Percentiles rank a stretch among this genome's conserved stretches.
Conservation (phyloP, 35 echinoderm and acorn worm genomes). For the Ophiothrix spiculata region DNA sequence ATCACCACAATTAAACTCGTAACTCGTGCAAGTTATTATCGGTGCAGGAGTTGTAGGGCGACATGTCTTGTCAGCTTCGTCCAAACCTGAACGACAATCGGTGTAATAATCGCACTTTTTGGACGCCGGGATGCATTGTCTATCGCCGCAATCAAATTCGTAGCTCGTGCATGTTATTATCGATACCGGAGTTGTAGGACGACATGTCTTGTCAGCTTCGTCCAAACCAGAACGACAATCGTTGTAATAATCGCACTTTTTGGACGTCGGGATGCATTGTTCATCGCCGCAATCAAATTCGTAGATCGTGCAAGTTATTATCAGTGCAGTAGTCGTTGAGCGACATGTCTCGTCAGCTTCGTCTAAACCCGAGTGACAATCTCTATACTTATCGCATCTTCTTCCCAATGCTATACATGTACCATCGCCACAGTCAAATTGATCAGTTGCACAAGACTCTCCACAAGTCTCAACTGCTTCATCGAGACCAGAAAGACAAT, state of each 20-base stretch:
- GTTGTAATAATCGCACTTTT: neutral
- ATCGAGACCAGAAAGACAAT: neutral
- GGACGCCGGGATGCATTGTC: neutral
- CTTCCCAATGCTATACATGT: neutral
- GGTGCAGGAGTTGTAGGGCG: neutral
- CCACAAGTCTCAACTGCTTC: neutral
- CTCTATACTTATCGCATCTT: neutral
- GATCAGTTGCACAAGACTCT: neutral
- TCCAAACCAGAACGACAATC: neutral
- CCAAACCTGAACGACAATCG: slow-evolving; percentile 12
- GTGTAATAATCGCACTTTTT: slow-evolving; percentile 8
- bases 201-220: neutral
- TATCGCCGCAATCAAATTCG: slow-evolving; percentile 10
- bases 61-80: neutral
- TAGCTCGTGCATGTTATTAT: neutral
- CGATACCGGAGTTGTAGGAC: neutral
- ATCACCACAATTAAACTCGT: neutral
- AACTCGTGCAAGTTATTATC: neutral
- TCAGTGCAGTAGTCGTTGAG: neutral
- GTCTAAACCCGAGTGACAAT: neutral
- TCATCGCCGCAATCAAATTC: neutral
- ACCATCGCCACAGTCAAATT: neutral
- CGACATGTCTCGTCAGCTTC: neutral
- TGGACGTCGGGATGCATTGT: neutral
- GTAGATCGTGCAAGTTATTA: neutral